Percentiles rank a stretch among this genome's conserved stretches.
These are phyloP conservation scores for Cryptoblepharus egeriae DNA, from an alignment of 2,797 vertebrate genomes.

Conservation along the genomic window DNA sequence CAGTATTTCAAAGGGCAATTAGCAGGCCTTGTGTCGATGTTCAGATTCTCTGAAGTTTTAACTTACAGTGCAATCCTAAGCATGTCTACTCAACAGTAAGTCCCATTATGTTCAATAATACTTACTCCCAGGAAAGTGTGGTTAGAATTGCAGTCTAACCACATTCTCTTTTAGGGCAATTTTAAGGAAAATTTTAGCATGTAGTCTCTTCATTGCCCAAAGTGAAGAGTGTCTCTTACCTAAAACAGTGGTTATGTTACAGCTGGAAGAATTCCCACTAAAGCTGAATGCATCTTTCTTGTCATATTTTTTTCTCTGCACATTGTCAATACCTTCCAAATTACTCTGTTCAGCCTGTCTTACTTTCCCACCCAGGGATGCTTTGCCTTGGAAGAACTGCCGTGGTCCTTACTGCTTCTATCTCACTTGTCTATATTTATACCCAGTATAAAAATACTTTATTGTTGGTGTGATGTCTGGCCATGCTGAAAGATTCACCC, in stretches of 20 bases:
- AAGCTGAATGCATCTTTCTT: neutral
- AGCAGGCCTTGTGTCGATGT: too few species aligned
- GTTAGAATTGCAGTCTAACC: too few species aligned
- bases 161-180: neutral
- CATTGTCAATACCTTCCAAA: neutral
- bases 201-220: neutral
- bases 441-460: slow-evolving; percentile 26
- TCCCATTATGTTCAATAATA: too few species aligned
- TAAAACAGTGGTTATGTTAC: neutral
- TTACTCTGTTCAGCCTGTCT: neutral
- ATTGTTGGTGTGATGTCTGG: neutral
- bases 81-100: too few species aligned
- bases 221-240: neutral
- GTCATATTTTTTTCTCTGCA: neutral
- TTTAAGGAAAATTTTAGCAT: neutral
- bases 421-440: slow-evolving; percentile 21
- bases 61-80: too few species aligned
- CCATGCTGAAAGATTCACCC: neutral
- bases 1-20: too few species aligned
- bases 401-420: slow-evolving; percentile 2
- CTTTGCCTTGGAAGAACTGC: slow-evolving; percentile 4
- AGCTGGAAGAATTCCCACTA: neutral
- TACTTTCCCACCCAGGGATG: slow-evolving; percentile 2
- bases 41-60: too few species aligned
- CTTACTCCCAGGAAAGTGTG: too few species aligned